phyloP scores from a whole-genome alignment of 23 tunicate species.

The Phallusia fumigata region DNA sequence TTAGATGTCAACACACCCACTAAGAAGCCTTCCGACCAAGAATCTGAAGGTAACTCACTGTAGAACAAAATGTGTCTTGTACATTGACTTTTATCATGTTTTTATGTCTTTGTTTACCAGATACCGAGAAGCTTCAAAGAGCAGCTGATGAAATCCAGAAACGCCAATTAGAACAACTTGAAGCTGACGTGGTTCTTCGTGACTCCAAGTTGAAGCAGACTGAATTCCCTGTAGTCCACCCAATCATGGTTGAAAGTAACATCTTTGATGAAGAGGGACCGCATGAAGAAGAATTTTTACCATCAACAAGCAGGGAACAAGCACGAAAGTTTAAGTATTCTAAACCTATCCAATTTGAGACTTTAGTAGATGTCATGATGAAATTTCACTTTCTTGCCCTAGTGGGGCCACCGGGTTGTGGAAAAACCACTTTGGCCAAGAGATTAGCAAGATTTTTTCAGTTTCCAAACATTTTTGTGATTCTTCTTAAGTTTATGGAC shows the following conservation, averaged over 20 bases:
- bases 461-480: too few species aligned
- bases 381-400: not conserved
- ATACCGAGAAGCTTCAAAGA: too few species aligned
- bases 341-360: not conserved
- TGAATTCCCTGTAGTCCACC: slow-evolving; percentile 9
- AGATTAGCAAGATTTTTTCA: slow-evolving; percentile 4
- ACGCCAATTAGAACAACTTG: too few species aligned
- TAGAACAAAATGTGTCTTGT: too few species aligned
- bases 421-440: slow-evolving; percentile 29
- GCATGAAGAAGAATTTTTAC: not conserved
- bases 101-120: too few species aligned
- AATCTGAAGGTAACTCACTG: too few species aligned
- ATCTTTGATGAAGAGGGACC: slow-evolving; percentile 17
- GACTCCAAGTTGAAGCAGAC: too few species aligned
- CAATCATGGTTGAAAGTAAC: not conserved
- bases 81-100: too few species aligned
- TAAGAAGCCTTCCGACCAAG: too few species aligned
- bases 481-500: slow-evolving; percentile 5
- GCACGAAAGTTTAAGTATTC: not conserved
- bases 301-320: not conserved
- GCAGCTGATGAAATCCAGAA: too few species aligned
- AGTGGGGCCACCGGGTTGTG: slow-evolving; percentile 29
- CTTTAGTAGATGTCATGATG: not conserved
- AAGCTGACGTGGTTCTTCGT: too few species aligned
- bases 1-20: too few species aligned